Evolutionary conservation across 2,888 invertebrate species (phyloP).

Genomic region (Torymus auratus): DNA sequence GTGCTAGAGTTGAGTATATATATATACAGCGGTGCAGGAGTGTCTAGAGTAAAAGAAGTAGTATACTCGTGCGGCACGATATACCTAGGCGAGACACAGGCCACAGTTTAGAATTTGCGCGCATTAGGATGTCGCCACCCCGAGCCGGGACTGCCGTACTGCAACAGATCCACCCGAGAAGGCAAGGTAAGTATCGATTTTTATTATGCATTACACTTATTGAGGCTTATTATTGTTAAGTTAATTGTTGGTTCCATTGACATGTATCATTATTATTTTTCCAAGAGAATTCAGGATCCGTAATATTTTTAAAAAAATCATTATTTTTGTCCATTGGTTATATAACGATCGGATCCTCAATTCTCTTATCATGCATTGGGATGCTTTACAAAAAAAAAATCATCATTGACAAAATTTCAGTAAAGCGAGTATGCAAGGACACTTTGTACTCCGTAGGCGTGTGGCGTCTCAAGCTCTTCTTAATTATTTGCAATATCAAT

Average conservation of each 20-base stretch:
- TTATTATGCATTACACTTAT: neutral
- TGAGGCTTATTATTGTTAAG: conserved; percentile 10
- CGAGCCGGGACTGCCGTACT: conserved; percentile 95
- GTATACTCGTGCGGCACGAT: conserved; percentile 47
- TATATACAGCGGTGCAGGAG: conserved; percentile 56
- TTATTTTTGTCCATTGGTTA: neutral
- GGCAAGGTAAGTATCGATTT: conserved; percentile 45
- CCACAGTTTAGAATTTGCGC: conserved; percentile 41
- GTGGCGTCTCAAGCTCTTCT: too few species aligned
- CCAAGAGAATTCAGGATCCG: conserved; percentile 1
- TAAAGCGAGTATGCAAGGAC: conserved; percentile 23
- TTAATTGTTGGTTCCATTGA: neutral
- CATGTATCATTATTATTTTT: conserved; percentile 11
- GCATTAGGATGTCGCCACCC: conserved; percentile 87
- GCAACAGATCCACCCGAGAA: conserved; percentile 79
- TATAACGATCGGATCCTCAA: neutral
- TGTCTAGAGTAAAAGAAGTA: conserved; percentile 59
- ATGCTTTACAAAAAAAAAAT: conserved; percentile 10
- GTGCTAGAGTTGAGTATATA: conserved; percentile 56
- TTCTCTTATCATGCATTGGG: too few species aligned
- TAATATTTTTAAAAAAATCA: neutral
- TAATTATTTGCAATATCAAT: too few species aligned
- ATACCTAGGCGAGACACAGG: conserved; percentile 59
- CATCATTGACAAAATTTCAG: neutral
- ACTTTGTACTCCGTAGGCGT: conserved; percentile 2